Conservation (phyloP, 1,140 invertebrate species). For the Drosophila prosaltans region DNA sequence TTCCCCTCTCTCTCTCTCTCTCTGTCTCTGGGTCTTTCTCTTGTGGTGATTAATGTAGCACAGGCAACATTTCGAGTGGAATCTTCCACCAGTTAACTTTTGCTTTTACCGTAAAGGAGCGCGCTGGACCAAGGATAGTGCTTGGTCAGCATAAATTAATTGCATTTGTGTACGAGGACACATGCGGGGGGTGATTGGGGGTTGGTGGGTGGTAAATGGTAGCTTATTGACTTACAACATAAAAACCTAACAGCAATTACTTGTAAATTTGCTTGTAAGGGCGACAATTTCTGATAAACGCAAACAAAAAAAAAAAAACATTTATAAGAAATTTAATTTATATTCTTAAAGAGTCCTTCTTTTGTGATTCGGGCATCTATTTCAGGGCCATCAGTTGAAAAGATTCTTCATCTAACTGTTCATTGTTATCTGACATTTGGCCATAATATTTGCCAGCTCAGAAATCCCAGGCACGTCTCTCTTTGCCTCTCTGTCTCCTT, state of each 20-base stretch:
- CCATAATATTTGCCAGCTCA: constrained; percentile 38
- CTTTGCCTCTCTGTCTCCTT: neutral
- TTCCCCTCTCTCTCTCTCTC: neutral
- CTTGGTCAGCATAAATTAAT: constrained; percentile 71
- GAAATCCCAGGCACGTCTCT: constrained; percentile 15
- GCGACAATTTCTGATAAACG: neutral
- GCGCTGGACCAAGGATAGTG: constrained; percentile 22
- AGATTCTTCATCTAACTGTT: constrained; percentile 13
- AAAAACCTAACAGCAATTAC: constrained; percentile 4
- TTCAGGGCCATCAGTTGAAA: neutral
- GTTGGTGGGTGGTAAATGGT: neutral
- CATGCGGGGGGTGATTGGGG: neutral
- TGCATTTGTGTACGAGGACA: constrained; percentile 53
- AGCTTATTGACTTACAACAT: constrained; percentile 7
- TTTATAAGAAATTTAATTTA: neutral
- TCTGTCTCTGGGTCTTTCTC: neutral
- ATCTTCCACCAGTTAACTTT: constrained; percentile 26
- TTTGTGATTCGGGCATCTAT: neutral
- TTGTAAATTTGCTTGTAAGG: neutral
- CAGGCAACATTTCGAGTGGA: neutral
- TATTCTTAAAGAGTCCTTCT: neutral
- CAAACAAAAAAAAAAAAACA: no score
- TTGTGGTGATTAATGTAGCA: constrained; percentile 15
- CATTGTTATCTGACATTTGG: constrained; percentile 18
- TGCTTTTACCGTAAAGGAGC: constrained; percentile 19